Percentiles rank a stretch among this genome's conserved stretches.
phyloP scores from a whole-genome alignment of 2,113 vertebrate species.

The Ranitomeya imitator region DNA sequence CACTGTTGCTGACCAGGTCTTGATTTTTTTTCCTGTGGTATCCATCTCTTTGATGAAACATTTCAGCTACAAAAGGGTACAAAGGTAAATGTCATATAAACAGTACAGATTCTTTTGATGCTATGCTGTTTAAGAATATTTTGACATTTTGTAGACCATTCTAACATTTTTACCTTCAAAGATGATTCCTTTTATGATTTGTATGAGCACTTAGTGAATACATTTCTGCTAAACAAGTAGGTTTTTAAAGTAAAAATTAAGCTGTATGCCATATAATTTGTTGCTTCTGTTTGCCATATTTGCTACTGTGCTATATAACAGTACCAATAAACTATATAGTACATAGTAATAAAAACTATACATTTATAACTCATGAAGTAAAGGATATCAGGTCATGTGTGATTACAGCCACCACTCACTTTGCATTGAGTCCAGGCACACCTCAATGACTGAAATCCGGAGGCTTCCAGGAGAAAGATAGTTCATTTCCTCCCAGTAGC shows the following conservation, averaged over 20 bases:
- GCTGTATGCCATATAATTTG: neutral
- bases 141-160: conserved; percentile 46
- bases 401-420: too few species aligned
- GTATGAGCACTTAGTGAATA: conserved; percentile 22
- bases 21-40: neutral
- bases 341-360: too few species aligned
- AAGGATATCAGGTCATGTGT: too few species aligned
- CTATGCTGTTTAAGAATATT: conserved; percentile 42
- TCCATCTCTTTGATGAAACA: conserved; percentile 27
- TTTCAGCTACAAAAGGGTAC: conserved; percentile 47
- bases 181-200: conserved; percentile 38
- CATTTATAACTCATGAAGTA: too few species aligned
- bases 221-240: conserved; percentile 21
- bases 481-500: too few species aligned
- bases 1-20: neutral
- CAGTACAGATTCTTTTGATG: conserved; percentile 39
- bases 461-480: too few species aligned
- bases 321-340: too few species aligned
- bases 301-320: too few species aligned
- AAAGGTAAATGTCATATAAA: conserved; percentile 51
- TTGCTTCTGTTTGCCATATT: neutral
- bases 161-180: conserved; percentile 31
- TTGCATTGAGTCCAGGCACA: too few species aligned
- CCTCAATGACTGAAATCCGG: too few species aligned
- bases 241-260: neutral